Conservation (phyloP, 1,140 invertebrate species). For the Bombus waltoni region DNA sequence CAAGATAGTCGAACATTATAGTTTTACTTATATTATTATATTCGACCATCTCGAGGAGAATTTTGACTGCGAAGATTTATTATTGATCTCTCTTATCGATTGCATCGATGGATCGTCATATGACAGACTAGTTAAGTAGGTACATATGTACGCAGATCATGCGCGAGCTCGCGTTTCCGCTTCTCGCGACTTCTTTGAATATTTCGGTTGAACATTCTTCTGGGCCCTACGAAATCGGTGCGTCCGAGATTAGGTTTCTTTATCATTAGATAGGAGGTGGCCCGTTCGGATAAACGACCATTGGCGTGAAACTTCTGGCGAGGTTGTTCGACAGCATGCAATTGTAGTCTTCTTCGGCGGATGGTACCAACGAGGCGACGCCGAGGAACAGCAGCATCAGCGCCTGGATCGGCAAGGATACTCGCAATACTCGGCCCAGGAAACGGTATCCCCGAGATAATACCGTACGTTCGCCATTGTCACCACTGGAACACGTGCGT, state of each 20-base stretch:
- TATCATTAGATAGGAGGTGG: conserved; percentile 91
- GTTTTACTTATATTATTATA: too few relatives aligned
- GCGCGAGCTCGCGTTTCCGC: conserved; percentile 20
- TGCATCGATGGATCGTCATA: neutral
- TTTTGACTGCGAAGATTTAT: neutral
- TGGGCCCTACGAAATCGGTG: neutral
- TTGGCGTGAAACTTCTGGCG: conserved; percentile 90
- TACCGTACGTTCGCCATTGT: conserved; percentile 83
- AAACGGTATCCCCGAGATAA: conserved; percentile 90
- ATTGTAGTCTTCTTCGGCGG: conserved; percentile 92
- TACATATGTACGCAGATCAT: neutral
- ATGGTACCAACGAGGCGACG: conserved; percentile 93
- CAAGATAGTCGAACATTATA: neutral
- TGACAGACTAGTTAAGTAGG: conserved; percentile 32
- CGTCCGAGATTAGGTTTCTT: neutral
- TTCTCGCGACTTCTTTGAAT: conserved; percentile 12
- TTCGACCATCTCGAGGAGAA: neutral
- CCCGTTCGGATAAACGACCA: conserved; percentile 93
- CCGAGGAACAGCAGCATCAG: conserved; percentile 94
- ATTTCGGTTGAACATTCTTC: neutral
- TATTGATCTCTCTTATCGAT: neutral
- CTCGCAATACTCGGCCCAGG: conserved; percentile 92
- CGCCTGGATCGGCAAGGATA: conserved; percentile 95
- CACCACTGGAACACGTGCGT: conserved; percentile 80
- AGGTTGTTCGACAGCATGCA: conserved; percentile 93